phyloP scores from a whole-genome alignment of 2,113 vertebrate genomes.

The Rostratula benghalensis region DNA sequence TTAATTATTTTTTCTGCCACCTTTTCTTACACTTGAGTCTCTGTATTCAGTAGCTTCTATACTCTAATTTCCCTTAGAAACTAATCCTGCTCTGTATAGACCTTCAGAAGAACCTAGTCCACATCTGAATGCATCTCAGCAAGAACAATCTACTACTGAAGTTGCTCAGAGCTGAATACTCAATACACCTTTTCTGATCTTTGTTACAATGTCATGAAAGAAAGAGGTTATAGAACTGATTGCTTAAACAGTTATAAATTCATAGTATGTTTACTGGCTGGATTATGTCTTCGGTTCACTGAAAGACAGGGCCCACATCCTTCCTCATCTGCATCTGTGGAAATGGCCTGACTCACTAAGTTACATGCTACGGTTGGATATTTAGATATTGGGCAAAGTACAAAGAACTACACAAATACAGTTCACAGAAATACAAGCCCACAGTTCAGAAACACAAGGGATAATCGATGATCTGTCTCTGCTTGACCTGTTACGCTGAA shows the following conservation, averaged over 20 bases:
- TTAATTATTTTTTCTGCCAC: not conserved
- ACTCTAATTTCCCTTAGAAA: not conserved
- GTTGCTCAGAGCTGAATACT: not conserved
- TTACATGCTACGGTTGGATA: rapidly evolving
- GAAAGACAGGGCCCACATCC: no score
- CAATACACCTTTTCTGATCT: not conserved
- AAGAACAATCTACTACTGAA: not conserved
- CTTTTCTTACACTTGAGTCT: not conserved
- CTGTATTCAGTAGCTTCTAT: not conserved
- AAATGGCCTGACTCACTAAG: not conserved
- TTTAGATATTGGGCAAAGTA: rapidly evolving
- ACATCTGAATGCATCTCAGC: not conserved
- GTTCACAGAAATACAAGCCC: not conserved
- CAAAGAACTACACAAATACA: rapidly evolving
- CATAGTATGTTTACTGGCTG: not conserved
- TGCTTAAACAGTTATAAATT: rapidly evolving
- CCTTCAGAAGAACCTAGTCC: not conserved
- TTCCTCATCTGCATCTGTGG: not conserved
- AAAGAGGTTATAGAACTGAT: not conserved
- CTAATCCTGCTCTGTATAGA: not conserved
- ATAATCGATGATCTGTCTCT: not conserved
- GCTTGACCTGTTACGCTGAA: not conserved
- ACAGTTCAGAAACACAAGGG: not conserved
- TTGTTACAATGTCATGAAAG: rapidly evolving
- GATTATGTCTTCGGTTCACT: not conserved